Base-by-base conservation (phyloP, 2,113 vertebrate species). In the Dasyurus viverrinus region DNA sequence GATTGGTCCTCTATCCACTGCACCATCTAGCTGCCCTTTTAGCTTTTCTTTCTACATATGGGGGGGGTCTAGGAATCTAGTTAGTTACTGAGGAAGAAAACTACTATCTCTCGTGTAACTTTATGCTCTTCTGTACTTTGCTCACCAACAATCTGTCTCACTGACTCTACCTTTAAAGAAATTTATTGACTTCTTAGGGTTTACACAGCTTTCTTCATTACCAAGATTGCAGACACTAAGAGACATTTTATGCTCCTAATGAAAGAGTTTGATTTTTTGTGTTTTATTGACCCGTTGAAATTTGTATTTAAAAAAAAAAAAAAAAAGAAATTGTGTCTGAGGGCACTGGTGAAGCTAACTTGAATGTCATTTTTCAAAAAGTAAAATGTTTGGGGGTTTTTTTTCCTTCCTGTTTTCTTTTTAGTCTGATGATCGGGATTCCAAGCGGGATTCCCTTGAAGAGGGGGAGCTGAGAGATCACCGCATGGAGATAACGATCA, bases 391-490 rank as follows among this genome's bases (percentile, higher is more conserved):
- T 57, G 0, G 57, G n/a, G n/a, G n/a, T 68, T 68, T 36, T 14
- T 36, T 30, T 60, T 10, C 30, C 12, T 68, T 68, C 22, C 60
- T 60, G 26, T 52, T 84, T 95, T 52, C 36, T 84, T 96, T 22
- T 42, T 98, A 99, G 99, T 99, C 99, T 99, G 99, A 99, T 99
- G 99, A 99, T 97, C 99, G 99, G 98, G 99, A 99, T 97, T 99
- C 99, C 93, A 99, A 99, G 98, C 98, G 99, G 95, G 99, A 99
- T 98, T 99, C 99, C 98, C 99, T 99, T 95, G 99, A 99, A 98
- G 99, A 99, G 99, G 99, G 99, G 97, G 99, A 99, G 99, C 98
- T 99, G 98, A 99, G 99, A 98, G 99, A 99, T 97, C 99, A 99
- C 97, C 99, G 98, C 94, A 99, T 99, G 99, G 99, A 99, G 99